These are phyloP conservation scores for Lutjanus campechanus DNA, from an alignment of 2,797 vertebrate species.

Conservation along the genomic window DNA sequence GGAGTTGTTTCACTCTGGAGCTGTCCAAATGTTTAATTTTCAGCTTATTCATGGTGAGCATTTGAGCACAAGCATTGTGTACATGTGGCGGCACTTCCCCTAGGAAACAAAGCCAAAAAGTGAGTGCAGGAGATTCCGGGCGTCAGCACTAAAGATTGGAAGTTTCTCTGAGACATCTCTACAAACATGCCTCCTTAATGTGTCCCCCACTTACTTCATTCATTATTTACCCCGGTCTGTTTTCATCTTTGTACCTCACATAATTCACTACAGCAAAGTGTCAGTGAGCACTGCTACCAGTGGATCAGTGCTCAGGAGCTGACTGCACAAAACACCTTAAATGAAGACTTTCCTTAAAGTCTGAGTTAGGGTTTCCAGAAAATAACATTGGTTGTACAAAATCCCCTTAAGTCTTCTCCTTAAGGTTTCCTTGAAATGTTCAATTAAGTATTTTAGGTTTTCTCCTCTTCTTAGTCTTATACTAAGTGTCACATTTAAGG, in stretches of 20 bases:
- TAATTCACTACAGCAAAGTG: not conserved
- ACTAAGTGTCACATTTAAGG: too few species aligned
- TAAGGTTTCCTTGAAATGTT: too few species aligned
- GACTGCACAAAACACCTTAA: too few species aligned
- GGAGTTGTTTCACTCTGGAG: slow-evolving; percentile 43
- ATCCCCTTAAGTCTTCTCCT: too few species aligned
- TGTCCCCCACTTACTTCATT: not conserved
- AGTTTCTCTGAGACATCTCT: not conserved
- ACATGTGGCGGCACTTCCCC: slow-evolving; percentile 3
- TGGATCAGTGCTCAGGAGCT: not conserved
- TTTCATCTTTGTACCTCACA: not conserved
- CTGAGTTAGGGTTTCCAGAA: too few species aligned
- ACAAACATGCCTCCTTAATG: not conserved
- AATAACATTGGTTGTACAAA: too few species aligned
- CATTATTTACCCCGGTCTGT: not conserved
- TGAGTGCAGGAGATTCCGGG: slow-evolving; percentile 5
- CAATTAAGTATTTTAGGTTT: too few species aligned
- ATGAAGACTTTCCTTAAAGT: too few species aligned
- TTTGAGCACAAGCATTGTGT: slow-evolving; percentile 33
- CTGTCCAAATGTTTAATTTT: slow-evolving; percentile 70
- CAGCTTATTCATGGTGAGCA: slow-evolving; percentile 55
- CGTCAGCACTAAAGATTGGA: not conserved
- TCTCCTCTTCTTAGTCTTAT: too few species aligned
- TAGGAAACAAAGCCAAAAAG: slow-evolving; percentile 15
- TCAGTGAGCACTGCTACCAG: not conserved